phyloP scores from a whole-genome alignment of 64 coral and sea anemone genomes.

The Stylophora pistillata region DNA sequence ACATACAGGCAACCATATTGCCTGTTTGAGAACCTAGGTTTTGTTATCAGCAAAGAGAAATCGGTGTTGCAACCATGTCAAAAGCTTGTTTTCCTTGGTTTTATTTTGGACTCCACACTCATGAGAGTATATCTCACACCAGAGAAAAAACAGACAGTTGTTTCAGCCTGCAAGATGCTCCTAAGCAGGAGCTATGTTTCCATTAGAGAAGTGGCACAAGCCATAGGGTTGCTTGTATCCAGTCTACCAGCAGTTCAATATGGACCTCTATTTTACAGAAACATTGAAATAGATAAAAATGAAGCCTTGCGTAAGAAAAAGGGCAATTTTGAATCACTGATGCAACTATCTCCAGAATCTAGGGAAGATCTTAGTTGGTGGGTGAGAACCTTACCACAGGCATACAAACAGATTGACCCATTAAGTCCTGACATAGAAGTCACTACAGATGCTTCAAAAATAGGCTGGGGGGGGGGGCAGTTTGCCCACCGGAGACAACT shows the following conservation, averaged over 20 bases:
- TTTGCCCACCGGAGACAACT: constrained; percentile 7
- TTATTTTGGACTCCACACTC: constrained; percentile 6
- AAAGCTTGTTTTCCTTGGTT: constrained; percentile 26
- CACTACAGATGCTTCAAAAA: constrained; percentile 42
- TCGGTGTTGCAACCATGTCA: constrained; percentile 41
- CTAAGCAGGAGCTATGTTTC: neutral
- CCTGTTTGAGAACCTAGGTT: constrained; percentile 8
- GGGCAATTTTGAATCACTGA: constrained; percentile 35
- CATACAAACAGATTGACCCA: constrained; percentile 33
- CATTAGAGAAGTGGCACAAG: constrained; percentile 44
- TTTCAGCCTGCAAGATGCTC: constrained; percentile 3
- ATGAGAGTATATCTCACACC: constrained; percentile 24
- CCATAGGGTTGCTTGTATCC: constrained; percentile 59
- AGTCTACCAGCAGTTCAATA: constrained; percentile 53
- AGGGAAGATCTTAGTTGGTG: constrained; percentile 51
- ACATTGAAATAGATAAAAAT: constrained; percentile 70
- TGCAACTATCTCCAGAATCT: constrained; percentile 53
- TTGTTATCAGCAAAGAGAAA: constrained; percentile 20
- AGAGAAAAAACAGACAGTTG: constrained; percentile 5
- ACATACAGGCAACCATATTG: too few species aligned
- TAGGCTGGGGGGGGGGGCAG: constrained; percentile 56
- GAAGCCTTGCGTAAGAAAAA: constrained; percentile 39
- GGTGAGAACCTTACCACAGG: constrained; percentile 39
- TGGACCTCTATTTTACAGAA: constrained; percentile 48
- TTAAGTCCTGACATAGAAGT: constrained; percentile 41